A percentile compares a stretch with the other conserved stretches of the same genome.
phyloP scores from a whole-genome alignment of 2,113 vertebrate species.

The Lepidothrix coronata region DNA sequence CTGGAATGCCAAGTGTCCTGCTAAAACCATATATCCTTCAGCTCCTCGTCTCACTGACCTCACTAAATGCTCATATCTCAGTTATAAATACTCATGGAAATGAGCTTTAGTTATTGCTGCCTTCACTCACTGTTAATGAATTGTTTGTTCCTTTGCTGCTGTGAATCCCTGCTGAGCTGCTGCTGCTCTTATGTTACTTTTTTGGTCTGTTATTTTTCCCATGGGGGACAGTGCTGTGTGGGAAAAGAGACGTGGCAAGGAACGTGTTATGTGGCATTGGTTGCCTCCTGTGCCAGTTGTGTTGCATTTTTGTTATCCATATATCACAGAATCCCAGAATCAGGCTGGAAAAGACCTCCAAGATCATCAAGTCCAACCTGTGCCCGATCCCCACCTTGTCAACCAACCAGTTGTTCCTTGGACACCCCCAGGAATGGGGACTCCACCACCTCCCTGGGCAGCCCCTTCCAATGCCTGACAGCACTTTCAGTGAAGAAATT shows the following conservation, averaged over 20 bases:
- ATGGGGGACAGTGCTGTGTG: not conserved
- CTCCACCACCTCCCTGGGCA: not conserved
- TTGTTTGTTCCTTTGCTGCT: not conserved
- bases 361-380: fast-evolving
- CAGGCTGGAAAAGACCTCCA: not conserved
- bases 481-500: not conserved
- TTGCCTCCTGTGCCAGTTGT: not conserved
- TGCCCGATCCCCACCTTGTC: not conserved
- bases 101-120: not conserved
- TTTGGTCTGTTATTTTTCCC: not conserved
- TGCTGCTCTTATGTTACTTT: not conserved
- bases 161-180: not conserved
- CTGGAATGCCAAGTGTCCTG: constrained; percentile 47
- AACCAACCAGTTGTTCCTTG: not conserved
- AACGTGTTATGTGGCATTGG: not conserved
- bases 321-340: not conserved
- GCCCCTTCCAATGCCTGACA: not conserved
- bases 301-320: not conserved
- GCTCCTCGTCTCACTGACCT: constrained; percentile 19
- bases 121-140: not conserved
- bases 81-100: constrained; percentile 31
- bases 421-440: not conserved
- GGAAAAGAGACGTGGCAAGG: not conserved
- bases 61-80: not conserved
- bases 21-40: not conserved